A percentile compares a stretch with the other conserved stretches of the same genome.
Conservation (phyloP, 2,888 invertebrate genomes). For the Eupithecia insigniata region DNA sequence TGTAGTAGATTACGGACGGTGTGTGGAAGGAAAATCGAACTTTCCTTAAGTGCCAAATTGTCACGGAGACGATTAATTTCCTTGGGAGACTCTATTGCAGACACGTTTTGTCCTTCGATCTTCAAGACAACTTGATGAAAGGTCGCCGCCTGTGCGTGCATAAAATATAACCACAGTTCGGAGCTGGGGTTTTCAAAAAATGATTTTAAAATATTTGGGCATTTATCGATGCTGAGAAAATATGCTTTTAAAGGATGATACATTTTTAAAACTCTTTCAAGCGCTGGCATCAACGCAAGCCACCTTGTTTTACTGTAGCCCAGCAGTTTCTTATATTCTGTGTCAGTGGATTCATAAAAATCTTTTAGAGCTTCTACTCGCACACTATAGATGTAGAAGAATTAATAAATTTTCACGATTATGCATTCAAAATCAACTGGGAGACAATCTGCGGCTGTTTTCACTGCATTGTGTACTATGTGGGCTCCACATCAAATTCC, state of each 20-base stretch:
- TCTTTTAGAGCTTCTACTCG: constrained; percentile 44
- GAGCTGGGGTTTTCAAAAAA: no score
- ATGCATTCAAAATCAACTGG: constrained; percentile 49
- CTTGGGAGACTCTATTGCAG: constrained; percentile 45
- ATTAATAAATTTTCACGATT: constrained; percentile 39
- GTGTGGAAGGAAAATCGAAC: background rate
- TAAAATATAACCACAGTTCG: no score
- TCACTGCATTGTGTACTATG: constrained; percentile 47
- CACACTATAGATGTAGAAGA: constrained; percentile 8
- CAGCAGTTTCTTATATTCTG: constrained; percentile 20
- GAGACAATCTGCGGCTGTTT: constrained; percentile 41
- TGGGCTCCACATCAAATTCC: constrained; percentile 52
- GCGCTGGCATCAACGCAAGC: constrained; percentile 27
- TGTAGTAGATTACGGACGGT: no score
- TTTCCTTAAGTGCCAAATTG: background rate
- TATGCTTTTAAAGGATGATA: no score
- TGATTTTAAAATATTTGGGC: no score
- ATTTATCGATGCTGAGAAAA: no score
- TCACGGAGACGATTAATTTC: constrained; percentile 46
- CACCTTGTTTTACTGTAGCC: constrained; percentile 41
- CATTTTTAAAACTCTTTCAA: background rate
- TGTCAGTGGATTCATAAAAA: constrained; percentile 48
- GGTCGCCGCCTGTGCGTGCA: no score
- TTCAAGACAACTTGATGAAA: constrained; percentile 12
- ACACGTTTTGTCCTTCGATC: constrained; percentile 41